Percentiles rank a stretch among this genome's conserved stretches.
phyloP scores from a whole-genome alignment of 2,113 vertebrate species.

The Arothron firmamentum region DNA sequence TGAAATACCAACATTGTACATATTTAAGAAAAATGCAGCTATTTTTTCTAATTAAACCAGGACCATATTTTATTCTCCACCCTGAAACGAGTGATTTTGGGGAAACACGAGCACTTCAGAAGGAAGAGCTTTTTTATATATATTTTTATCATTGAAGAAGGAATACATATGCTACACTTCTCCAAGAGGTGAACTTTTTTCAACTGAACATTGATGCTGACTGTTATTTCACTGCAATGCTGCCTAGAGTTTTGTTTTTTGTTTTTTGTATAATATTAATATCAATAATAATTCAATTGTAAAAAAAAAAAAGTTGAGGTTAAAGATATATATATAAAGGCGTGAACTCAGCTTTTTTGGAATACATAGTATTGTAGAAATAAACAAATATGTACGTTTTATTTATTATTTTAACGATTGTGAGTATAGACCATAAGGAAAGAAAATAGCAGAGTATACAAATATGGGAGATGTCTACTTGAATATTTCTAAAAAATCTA shows the following conservation, averaged over 20 bases:
- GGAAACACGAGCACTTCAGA: constrained; percentile 71
- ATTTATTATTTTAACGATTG: constrained; percentile 94
- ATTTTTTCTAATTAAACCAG: constrained; percentile 85
- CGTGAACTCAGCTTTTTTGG: constrained; percentile 82
- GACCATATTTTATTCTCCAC: constrained; percentile 84
- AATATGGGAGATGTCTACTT: constrained; percentile 90
- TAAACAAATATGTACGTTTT: constrained; percentile 87
- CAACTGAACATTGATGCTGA: constrained; percentile 74
- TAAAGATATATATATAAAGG: constrained; percentile 78
- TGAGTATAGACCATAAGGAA: constrained; percentile 82
- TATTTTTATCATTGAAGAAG: constrained; percentile 70
- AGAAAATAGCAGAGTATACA: constrained; percentile 84
- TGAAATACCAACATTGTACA: constrained; percentile 84
- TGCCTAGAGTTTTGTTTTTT: constrained; percentile 74
- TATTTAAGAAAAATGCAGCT: constrained; percentile 84
- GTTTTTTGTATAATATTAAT: constrained; percentile 76
- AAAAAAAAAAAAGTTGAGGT: constrained; percentile 76
- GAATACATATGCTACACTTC: constrained; percentile 73
- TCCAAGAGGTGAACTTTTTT: constrained; percentile 74
- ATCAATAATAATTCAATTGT: constrained; percentile 80
- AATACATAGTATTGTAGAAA: constrained; percentile 87
- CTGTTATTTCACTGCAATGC: constrained; percentile 80
- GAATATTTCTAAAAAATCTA: constrained; percentile 82
- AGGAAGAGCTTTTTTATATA: constrained; percentile 67
- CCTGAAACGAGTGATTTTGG: constrained; percentile 53